Base-by-base conservation (phyloP, 2,113 vertebrate species). In the Ptychochromis oligacanthus region DNA sequence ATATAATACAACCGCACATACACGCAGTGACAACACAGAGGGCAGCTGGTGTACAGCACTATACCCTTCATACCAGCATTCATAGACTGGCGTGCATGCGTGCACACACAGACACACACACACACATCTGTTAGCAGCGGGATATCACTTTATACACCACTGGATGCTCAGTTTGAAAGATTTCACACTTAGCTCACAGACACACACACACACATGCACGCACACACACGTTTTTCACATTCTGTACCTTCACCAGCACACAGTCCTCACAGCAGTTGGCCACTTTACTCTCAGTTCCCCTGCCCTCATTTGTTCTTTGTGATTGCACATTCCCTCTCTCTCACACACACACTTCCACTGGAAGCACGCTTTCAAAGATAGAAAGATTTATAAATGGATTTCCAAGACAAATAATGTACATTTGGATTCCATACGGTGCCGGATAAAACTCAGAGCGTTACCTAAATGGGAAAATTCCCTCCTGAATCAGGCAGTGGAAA, bases 371-470 rank as follows among this genome's bases (percentile, higher is more conserved):
- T 60, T 75, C 43, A 82, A 56, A 75, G 40, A 62, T 31, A 83
- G n/a, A 5, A 6, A 2, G 7, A 88, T 81, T 87, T 78, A 87
- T 85, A 80, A 40, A 85, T 85, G 75, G n/a, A 75, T 80, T 88
- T 75, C 52, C 4, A 65, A 40, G 72, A 87, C 18, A 78, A 85
- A 88, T 82, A 75, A 80, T 82, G 64, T 24, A 80, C 49, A 77
- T 84, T 80, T 76, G 55, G 17, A 46, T 75, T 86, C 76, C 52
- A 80, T 40, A 84, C 52, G 54, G 84, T 36, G 46, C 31, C 57
- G 9, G 11, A 40, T 64, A 18, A 59, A 86, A 81, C 49, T 38
- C 5, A 18, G 67, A 74, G 58, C 52, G 60, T 64, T 59, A 79
- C 15, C 22, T 65, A 52, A 77, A 76, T 64, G 31, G 65, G 18